phyloP scores from a whole-genome alignment of 2,113 vertebrate species.

The Nesoenas mayeri region DNA sequence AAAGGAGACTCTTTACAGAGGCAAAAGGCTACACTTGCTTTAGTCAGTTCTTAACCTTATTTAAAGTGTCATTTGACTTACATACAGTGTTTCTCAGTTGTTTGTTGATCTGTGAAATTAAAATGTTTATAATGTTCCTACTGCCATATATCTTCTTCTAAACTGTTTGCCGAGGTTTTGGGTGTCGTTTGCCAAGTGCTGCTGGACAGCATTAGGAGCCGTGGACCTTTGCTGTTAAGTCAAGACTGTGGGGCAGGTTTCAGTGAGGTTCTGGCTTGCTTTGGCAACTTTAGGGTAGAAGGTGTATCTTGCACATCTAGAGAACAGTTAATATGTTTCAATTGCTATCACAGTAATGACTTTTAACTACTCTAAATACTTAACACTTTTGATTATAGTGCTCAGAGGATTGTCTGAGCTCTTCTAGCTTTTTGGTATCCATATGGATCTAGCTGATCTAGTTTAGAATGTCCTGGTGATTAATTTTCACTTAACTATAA shows the following conservation, averaged over 20 bases:
- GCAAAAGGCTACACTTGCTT: neutral
- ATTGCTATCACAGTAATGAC: neutral
- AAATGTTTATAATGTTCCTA: neutral
- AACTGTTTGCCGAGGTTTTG: neutral
- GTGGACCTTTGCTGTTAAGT: no score
- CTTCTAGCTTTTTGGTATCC: neutral
- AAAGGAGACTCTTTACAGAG: neutral
- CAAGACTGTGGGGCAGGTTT: fast-evolving
- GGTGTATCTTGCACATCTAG: neutral
- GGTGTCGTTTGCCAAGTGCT: neutral
- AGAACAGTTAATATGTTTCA: neutral
- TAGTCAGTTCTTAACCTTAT: neutral
- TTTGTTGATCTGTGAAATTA: neutral
- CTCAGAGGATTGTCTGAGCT: neutral
- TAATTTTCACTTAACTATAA: neutral
- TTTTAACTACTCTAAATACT: neutral
- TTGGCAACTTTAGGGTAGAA: neutral
- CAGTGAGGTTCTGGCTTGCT: neutral
- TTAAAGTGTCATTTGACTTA: neutral
- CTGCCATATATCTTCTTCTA: neutral
- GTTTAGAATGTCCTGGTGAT: neutral
- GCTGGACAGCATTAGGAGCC: neutral
- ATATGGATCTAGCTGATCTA: neutral
- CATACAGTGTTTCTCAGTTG: neutral
- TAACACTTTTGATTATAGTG: neutral